phyloP scores from a whole-genome alignment of 1,140 invertebrate species.

The Tetramorium simillimum region DNA sequence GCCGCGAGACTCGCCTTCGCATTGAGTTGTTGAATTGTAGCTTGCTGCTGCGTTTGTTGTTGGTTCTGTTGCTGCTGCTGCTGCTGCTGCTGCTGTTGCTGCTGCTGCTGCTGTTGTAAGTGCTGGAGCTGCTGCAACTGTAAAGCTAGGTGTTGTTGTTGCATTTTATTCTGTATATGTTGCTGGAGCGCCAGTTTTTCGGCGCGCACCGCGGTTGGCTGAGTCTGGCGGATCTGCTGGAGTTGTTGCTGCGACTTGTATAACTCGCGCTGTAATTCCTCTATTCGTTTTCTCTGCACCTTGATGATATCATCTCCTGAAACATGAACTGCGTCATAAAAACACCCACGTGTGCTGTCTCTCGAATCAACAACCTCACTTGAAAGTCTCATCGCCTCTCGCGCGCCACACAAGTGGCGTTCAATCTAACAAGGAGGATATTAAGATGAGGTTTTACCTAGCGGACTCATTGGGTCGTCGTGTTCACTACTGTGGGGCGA shows the following conservation, averaged over 20 bases:
- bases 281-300: slow-evolving; percentile 94
- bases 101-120: slow-evolving; percentile 84
- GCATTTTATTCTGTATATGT: slow-evolving; percentile 89
- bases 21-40: slow-evolving; percentile 84
- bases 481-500: slow-evolving; percentile 83
- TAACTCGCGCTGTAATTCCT: slow-evolving; percentile 94
- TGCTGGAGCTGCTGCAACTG: slow-evolving; percentile 87
- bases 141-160: slow-evolving; percentile 86
- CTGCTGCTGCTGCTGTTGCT: slow-evolving; percentile 76
- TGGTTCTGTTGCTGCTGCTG: slow-evolving; percentile 78
- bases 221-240: slow-evolving; percentile 87
- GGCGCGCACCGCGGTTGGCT: slow-evolving; percentile 83
- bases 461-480: slow-evolving; percentile 82
- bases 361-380: slow-evolving; percentile 38
- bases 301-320: slow-evolving; percentile 91
- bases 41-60: slow-evolving; percentile 81
- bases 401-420: not conserved
- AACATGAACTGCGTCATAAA: slow-evolving; percentile 73
- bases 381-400: slow-evolving; percentile 14
- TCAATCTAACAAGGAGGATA: slow-evolving; percentile 6
- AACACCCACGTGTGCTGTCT: slow-evolving; percentile 66
- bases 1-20: slow-evolving; percentile 86
- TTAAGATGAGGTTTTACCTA: slow-evolving; percentile 72
- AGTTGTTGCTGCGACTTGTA: slow-evolving; percentile 91
- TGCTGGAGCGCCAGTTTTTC: slow-evolving; percentile 88